Evolutionary conservation across 2,888 invertebrate species (phyloP).

Genomic region (Oligia strigilis): DNA sequence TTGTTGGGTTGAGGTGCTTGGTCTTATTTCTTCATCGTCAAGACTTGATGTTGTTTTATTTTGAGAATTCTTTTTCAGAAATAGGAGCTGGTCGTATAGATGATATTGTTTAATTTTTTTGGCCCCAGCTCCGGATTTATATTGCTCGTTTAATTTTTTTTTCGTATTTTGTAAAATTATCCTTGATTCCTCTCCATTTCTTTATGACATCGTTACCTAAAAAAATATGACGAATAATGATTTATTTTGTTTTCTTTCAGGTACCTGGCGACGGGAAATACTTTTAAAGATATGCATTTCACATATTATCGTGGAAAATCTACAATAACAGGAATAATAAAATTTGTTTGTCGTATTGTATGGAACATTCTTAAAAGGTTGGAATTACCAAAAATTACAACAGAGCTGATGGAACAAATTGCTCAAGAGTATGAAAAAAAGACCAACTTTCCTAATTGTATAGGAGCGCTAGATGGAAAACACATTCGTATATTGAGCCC

Average conservation of each 20-base stretch:
- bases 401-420: slow-evolving; percentile 23
- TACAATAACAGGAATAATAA: slow-evolving; percentile 27
- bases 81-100: too few species aligned
- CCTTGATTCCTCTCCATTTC: slow-evolving; percentile 35
- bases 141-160: slow-evolving; percentile 30
- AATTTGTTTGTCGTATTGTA: slow-evolving; percentile 28
- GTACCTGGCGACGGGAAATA: slow-evolving; percentile 37
- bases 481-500: slow-evolving; percentile 31
- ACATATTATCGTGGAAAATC: slow-evolving; percentile 40
- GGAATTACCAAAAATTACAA: slow-evolving; percentile 19
- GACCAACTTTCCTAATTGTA: slow-evolving; percentile 30
- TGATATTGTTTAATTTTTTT: too few species aligned
- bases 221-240: slow-evolving; percentile 32
- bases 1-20: too few species aligned
- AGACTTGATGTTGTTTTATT: too few species aligned
- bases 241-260: slow-evolving; percentile 35
- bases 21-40: too few species aligned
- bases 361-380: slow-evolving; percentile 28
- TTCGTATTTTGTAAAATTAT: slow-evolving; percentile 38
- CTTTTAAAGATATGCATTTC: slow-evolving; percentile 33
- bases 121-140: slow-evolving; percentile 16
- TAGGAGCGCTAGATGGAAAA: slow-evolving; percentile 39
- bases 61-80: too few species aligned
- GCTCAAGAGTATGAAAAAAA: slow-evolving; percentile 33
- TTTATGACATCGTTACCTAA: slow-evolving; percentile 33